Conservation (phyloP, 2,888 invertebrate species). For the Eucriotettix oculatus region DNA sequence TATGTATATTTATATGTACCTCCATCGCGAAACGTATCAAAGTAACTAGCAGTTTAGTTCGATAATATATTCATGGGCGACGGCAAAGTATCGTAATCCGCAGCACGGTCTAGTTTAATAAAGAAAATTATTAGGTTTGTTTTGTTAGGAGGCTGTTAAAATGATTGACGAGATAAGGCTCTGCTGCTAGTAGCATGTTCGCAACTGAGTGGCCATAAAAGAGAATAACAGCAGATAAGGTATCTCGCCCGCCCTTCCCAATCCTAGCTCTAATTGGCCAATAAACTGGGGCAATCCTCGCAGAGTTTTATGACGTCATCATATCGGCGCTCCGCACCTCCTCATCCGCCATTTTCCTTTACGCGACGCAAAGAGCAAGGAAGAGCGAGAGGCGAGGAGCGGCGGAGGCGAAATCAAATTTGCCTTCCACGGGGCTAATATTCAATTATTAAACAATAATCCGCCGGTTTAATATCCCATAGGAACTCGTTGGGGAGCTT, state of each 20-base stretch:
- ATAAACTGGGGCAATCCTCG: background rate
- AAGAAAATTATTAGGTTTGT: too few species aligned
- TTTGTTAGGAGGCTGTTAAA: too few species aligned
- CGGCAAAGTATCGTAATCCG: too few species aligned
- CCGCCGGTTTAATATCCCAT: constrained; percentile 12
- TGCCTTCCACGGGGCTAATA: constrained; percentile 10
- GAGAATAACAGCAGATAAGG: too few species aligned
- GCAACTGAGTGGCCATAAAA: too few species aligned
- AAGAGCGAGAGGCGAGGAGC: background rate
- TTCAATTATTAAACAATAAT: constrained; percentile 14
- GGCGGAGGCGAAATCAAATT: constrained; percentile 1
- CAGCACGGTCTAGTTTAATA: too few species aligned
- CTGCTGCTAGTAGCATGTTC: too few species aligned
- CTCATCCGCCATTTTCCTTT: background rate
- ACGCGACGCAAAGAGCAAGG: background rate
- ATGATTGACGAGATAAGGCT: too few species aligned
- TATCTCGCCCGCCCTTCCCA: background rate
- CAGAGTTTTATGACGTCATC: constrained; percentile 11
- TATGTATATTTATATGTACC: too few species aligned
- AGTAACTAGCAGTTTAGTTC: too few species aligned
- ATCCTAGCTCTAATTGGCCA: background rate
- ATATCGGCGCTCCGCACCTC: constrained; percentile 4
- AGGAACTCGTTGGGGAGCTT: background rate
- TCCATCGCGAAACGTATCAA: too few species aligned
- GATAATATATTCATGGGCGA: too few species aligned